These are phyloP conservation scores for Festucalex cinctus DNA, from an alignment of 2,113 vertebrate species.

Conservation along the genomic window DNA sequence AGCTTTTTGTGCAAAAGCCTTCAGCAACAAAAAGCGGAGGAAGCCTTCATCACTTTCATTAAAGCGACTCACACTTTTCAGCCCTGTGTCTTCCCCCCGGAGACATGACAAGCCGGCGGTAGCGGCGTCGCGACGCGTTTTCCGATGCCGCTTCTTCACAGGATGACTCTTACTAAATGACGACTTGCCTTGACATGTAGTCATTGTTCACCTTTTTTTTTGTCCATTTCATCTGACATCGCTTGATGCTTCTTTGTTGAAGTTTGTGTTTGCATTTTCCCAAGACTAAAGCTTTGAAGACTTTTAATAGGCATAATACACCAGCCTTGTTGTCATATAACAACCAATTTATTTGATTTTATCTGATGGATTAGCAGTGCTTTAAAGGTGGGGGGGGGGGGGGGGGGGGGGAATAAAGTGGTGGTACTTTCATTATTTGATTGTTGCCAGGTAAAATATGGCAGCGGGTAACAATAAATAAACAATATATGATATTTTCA, in stretches of 20 bases:
- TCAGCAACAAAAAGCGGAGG: constrained; percentile 17
- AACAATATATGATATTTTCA: no score
- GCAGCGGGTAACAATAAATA: no score
- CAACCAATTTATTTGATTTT: no score
- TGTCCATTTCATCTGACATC: constrained; percentile 17
- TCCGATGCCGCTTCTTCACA: constrained; percentile 17
- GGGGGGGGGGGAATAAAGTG: no score
- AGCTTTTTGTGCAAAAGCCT: not conserved
- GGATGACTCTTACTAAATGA: constrained; percentile 46
- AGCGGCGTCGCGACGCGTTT: constrained; percentile 19
- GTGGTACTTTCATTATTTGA: no score
- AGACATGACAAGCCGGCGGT: constrained; percentile 35
- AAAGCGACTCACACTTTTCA: constrained; percentile 26
- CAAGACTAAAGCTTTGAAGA: not conserved
- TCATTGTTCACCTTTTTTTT: constrained; percentile 5
- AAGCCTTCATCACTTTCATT: constrained; percentile 28
- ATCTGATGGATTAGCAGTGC: no score
- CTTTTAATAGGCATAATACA: not conserved
- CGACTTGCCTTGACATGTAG: constrained; percentile 37
- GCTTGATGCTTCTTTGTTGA: constrained; percentile 39
- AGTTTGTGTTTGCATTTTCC: constrained; percentile 1
- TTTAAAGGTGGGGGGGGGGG: no score
- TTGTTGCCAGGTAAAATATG: no score
- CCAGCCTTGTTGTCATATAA: not conserved
- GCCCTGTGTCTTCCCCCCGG: constrained; percentile 20